Evolutionary conservation across 2,113 vertebrate species (phyloP).

Genomic region (Embiotoca jacksoni): DNA sequence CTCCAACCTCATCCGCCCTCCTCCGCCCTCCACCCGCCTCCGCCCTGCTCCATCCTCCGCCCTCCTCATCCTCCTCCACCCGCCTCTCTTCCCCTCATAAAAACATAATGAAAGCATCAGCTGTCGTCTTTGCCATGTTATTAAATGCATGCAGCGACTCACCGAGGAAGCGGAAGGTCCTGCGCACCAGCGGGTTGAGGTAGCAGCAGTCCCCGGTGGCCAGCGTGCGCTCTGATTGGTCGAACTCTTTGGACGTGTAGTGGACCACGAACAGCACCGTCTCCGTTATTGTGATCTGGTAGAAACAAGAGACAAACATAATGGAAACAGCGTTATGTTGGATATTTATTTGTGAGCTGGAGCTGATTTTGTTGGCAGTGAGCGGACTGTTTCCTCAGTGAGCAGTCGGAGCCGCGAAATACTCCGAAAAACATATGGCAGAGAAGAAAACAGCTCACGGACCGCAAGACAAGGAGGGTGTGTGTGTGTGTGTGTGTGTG

Average conservation of each 20-base stretch:
- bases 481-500: no score
- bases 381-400: conserved; percentile 3
- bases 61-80: no score
- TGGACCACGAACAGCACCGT: conserved; percentile 97
- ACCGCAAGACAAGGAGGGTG: background rate
- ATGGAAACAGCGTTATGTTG: background rate
- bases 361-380: background rate
- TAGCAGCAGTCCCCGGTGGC: conserved; percentile 98
- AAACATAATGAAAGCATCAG: no score
- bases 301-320: conserved; percentile 23
- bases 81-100: no score
- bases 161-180: conserved; percentile 97
- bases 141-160: conserved; percentile 62
- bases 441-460: conserved; percentile 22
- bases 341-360: background rate
- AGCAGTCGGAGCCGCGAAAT: conserved; percentile 46
- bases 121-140: no score
- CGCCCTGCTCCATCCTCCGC: no score
- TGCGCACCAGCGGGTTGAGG: conserved; percentile 95
- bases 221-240: conserved; percentile 95
- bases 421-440: conserved; percentile 36
- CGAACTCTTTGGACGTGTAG: conserved; percentile 96
- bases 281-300: conserved; percentile 95
- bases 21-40: no score
- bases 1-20: no score